These are phyloP conservation scores for Paraescarpia echinospica DNA, from an alignment of 1,140 invertebrate genomes.

Conservation along the genomic window DNA sequence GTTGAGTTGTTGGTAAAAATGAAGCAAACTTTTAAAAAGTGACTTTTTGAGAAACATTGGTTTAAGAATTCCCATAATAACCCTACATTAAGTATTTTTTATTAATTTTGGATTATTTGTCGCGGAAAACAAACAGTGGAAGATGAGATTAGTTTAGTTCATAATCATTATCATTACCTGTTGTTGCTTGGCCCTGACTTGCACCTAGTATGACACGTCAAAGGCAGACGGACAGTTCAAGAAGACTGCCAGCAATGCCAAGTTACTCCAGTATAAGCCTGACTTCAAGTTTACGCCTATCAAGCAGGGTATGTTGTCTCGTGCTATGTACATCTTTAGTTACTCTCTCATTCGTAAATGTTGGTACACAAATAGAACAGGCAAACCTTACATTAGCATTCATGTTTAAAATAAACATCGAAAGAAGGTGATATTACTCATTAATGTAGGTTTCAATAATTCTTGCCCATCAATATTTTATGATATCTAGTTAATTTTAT, in stretches of 20 bases:
- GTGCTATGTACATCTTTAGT: neutral
- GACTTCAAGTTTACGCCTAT: constrained; percentile 92
- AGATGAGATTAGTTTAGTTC: too few species aligned
- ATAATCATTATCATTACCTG: too few species aligned
- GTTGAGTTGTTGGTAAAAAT: too few species aligned
- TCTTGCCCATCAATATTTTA: too few species aligned
- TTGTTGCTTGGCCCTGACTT: neutral
- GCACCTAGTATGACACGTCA: constrained; percentile 71
- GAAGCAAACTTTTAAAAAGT: too few species aligned
- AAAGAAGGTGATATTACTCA: neutral
- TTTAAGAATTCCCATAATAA: too few species aligned
- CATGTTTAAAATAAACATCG: neutral
- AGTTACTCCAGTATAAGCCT: constrained; percentile 78
- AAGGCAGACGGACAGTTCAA: constrained; percentile 97
- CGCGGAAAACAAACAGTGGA: too few species aligned
- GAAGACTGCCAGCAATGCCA: constrained; percentile 95
- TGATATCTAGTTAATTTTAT: too few species aligned
- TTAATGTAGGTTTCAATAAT: neutral
- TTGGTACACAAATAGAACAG: neutral
- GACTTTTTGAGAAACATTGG: too few species aligned
- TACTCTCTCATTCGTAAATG: neutral
- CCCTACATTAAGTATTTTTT: too few species aligned
- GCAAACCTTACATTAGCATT: neutral
- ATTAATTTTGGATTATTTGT: too few species aligned
- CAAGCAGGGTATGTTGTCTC: constrained; percentile 59